Conservation (phyloP, 2,113 vertebrate genomes). For the Labeo catla region DNA sequence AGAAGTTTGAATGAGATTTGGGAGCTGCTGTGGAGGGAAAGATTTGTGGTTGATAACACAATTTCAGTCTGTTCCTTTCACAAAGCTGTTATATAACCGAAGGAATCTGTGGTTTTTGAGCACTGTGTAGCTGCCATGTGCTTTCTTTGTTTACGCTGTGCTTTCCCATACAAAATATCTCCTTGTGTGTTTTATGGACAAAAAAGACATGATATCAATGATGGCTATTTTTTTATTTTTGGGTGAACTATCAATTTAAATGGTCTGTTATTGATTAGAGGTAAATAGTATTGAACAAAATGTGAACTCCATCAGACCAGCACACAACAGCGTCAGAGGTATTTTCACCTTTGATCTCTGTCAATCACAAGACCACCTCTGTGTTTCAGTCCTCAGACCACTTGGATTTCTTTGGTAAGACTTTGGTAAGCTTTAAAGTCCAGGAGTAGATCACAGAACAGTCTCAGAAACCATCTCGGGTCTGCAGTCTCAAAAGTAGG, state of each 20-base stretch:
- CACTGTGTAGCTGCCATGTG: background rate
- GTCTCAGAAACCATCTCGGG: background rate
- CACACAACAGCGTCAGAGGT: background rate
- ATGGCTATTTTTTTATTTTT: background rate
- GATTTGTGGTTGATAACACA: background rate
- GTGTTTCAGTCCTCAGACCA: background rate
- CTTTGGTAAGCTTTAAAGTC: background rate
- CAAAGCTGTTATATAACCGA: background rate
- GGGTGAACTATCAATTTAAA: no score
- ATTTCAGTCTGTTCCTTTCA: no score
- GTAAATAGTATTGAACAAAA: background rate
- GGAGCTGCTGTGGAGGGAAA: background rate
- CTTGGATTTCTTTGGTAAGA: background rate
- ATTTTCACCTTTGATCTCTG: conserved; percentile 15
- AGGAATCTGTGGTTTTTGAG: background rate
- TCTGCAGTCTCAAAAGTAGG: background rate
- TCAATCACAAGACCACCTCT: conserved; percentile 1
- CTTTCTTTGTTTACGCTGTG: background rate
- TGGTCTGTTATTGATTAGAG: background rate
- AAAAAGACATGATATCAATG: background rate
- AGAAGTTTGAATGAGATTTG: background rate
- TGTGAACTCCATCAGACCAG: background rate
- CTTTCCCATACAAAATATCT: background rate
- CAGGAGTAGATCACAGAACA: background rate
- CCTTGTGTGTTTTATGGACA: background rate